A percentile compares a stretch with the other conserved stretches of the same genome.
These are phyloP conservation scores for Melanotaenia maccullochi DNA, from an alignment of 2,797 vertebrate species.

Conservation along the genomic window DNA sequence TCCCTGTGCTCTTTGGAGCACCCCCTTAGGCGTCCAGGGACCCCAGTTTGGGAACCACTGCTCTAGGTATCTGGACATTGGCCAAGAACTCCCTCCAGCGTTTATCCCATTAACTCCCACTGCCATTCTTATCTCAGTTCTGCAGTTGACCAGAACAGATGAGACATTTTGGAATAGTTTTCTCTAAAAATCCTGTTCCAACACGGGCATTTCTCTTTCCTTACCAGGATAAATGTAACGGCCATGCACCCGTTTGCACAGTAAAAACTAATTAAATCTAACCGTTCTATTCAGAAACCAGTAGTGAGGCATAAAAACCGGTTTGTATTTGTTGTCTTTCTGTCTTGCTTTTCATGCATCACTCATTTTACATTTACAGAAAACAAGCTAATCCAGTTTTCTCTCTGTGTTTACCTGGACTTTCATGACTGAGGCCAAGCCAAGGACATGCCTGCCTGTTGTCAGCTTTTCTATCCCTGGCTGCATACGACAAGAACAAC, in stretches of 20 bases:
- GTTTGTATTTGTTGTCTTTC: slow-evolving; percentile 2
- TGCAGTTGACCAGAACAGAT: slow-evolving; percentile 59
- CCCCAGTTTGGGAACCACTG: not conserved
- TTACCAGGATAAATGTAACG: not conserved
- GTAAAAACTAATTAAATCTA: not conserved
- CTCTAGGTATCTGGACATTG: slow-evolving; percentile 25
- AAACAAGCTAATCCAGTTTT: not conserved
- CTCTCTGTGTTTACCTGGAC: slow-evolving; percentile 4
- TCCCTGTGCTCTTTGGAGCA: too few relatives aligned
- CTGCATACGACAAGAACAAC: slow-evolving; percentile 1
- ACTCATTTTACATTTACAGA: not conserved
- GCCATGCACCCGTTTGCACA: not conserved
- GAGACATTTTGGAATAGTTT: slow-evolving; percentile 35
- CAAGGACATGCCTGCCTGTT: slow-evolving; percentile 14
- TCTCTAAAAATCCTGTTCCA: slow-evolving; percentile 26
- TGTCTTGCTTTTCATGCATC: not conserved
- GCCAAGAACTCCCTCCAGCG: slow-evolving; percentile 20
- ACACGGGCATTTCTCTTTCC: slow-evolving; percentile 3
- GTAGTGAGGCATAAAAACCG: not conserved
- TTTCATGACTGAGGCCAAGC: slow-evolving; percentile 5
- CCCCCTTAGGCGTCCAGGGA: too few relatives aligned
- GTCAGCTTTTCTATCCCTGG: slow-evolving; percentile 7
- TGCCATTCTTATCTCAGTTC: slow-evolving; percentile 49
- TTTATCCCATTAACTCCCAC: slow-evolving; percentile 39
- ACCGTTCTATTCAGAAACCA: not conserved